phyloP scores from a whole-genome alignment of 2,113 vertebrate genomes.

The Gnathonemus echidnorhynchus region DNA sequence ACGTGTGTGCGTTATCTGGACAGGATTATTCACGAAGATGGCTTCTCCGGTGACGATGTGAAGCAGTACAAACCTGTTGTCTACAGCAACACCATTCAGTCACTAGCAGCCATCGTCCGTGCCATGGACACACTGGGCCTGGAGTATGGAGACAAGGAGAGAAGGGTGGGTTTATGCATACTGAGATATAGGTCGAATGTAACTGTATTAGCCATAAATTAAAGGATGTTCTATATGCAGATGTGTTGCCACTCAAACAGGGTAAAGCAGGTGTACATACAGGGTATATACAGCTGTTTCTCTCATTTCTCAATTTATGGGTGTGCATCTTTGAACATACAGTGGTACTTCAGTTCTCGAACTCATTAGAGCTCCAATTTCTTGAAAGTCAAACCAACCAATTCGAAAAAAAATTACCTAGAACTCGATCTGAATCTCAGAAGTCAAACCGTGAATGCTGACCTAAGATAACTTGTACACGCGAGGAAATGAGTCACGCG shows the following conservation, averaged over 20 bases:
- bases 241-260: neutral
- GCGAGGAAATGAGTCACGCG: no score
- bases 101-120: conserved; percentile 94
- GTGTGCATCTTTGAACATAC: neutral
- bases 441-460: no score
- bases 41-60: conserved; percentile 96
- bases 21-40: conserved; percentile 98
- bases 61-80: conserved; percentile 99
- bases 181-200: neutral
- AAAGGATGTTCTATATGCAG: neutral
- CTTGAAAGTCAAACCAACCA: no score
- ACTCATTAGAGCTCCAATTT: no score
- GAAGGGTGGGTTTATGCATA: conserved; percentile 72
- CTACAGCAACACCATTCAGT: conserved; percentile 99
- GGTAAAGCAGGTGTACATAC: neutral
- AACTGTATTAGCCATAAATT: neutral
- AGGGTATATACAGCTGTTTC: neutral
- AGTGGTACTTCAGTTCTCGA: no score
- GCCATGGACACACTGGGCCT: conserved; percentile 98
- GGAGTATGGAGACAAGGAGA: conserved; percentile 94
- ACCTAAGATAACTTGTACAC: no score
- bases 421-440: no score
- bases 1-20: neutral
- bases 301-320: neutral
- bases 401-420: no score